Percentiles rank a stretch among this genome's conserved stretches.
These are phyloP conservation scores for Meloidogyne chitwoodi DNA, from an alignment of 1,140 invertebrate genomes.

Conservation along the genomic window DNA sequence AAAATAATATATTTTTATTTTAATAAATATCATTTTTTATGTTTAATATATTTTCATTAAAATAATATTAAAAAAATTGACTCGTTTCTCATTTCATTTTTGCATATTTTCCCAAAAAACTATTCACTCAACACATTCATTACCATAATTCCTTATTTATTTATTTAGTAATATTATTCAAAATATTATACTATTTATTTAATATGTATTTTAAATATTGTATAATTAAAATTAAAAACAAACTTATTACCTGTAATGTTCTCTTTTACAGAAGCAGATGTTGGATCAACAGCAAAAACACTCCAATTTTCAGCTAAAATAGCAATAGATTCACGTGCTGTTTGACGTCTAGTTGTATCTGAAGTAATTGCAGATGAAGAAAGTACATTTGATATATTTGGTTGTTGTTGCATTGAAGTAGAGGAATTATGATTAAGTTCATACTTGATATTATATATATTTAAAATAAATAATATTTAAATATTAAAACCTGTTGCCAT, in stretches of 20 bases:
- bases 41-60: too few species aligned
- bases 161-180: not conserved
- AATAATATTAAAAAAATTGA: not conserved
- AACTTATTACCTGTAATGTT: slow-evolving; percentile 1
- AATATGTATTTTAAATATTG: not conserved
- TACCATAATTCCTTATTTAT: not conserved
- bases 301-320: slow-evolving; percentile 36
- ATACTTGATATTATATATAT: not conserved
- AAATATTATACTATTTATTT: not conserved
- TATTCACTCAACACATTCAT: slow-evolving; percentile 1
- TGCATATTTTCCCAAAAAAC: not conserved
- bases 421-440: not conserved
- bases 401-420: not conserved
- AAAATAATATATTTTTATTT: too few species aligned
- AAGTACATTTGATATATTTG: not conserved
- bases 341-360: slow-evolving; percentile 28
- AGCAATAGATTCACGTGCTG: slow-evolving; percentile 43
- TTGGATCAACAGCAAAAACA: slow-evolving; percentile 11
- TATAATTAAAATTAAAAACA: not conserved
- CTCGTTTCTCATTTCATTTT: slow-evolving; percentile 4
- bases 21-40: too few species aligned
- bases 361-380: slow-evolving; percentile 19
- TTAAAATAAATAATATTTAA: not conserved
- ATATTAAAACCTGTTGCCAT: slow-evolving; percentile 5
- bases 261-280: not conserved